phyloP scores from a whole-genome alignment of 2,797 vertebrate species.

The Pelodytes ibericus region DNA sequence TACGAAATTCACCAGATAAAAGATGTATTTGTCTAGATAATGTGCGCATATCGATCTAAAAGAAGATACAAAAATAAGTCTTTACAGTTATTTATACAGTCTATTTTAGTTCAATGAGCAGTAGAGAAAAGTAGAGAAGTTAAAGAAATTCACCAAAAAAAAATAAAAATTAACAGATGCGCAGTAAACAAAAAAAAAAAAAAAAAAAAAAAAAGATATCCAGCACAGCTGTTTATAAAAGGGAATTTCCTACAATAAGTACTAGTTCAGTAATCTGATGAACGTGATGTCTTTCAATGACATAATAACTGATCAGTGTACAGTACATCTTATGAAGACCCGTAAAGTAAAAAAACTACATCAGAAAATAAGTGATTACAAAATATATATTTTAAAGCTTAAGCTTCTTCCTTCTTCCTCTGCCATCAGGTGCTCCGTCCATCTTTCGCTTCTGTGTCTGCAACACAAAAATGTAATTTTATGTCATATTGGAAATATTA shows the following conservation, averaged over 20 bases:
- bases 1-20: constrained; percentile 1
- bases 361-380: constrained; percentile 74
- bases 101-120: constrained; percentile 46
- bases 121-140: constrained; percentile 36
- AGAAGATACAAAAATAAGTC: constrained; percentile 32
- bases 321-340: constrained; percentile 90
- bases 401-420: constrained; percentile 94
- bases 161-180: no score
- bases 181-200: constrained; percentile 80
- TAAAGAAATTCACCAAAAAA: constrained; percentile 75
- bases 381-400: constrained; percentile 84
- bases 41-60: constrained; percentile 8
- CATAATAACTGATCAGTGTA: constrained; percentile 80
- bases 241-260: constrained; percentile 80
- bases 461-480: constrained; percentile 49
- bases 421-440: constrained; percentile 87
- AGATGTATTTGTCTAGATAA: constrained; percentile 17
- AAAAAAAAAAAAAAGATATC: constrained; percentile 78
- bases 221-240: constrained; percentile 91
- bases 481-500: not conserved
- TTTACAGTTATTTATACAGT: constrained; percentile 33
- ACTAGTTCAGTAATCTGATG: constrained; percentile 82
- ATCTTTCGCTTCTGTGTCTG: constrained; percentile 94
- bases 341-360: constrained; percentile 87
- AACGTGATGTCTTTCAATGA: constrained; percentile 80